phyloP scores from a whole-genome alignment of 2,113 vertebrate genomes.

The Centropristis striata region DNA sequence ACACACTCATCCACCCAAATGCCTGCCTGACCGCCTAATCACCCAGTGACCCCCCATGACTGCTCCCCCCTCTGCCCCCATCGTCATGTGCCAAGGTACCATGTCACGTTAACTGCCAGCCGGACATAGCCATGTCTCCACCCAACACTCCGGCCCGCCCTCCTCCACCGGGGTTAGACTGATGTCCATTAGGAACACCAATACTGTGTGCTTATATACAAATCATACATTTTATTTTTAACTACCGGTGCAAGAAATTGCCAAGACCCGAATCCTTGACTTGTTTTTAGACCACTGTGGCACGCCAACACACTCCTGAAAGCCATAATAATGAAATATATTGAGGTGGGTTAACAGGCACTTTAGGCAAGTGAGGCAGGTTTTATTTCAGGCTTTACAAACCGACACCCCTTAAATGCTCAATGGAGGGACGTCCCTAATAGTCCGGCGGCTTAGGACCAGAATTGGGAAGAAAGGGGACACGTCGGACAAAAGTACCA shows the following conservation, averaged over 20 bases:
- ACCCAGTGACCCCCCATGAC: conserved; percentile 50
- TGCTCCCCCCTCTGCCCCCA: conserved; percentile 60
- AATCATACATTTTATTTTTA: conserved; percentile 29
- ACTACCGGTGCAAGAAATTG: conserved; percentile 3
- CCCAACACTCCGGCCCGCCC: conserved; percentile 69
- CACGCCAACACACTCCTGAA: conserved; percentile 45
- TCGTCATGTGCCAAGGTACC: conserved; percentile 86
- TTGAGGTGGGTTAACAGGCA: conserved; percentile 28
- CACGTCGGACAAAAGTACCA: too few relatives aligned
- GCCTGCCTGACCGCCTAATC: conserved; percentile 56
- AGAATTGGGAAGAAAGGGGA: too few relatives aligned
- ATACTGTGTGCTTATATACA: background rate
- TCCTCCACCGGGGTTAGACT: conserved; percentile 70
- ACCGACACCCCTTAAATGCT: background rate
- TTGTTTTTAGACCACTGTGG: conserved; percentile 26
- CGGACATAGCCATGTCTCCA: conserved; percentile 57
- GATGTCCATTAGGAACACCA: conserved; percentile 10
- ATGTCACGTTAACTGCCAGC: conserved; percentile 86
- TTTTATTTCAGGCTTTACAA: conserved; percentile 14
- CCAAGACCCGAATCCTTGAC: background rate
- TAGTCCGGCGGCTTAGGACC: too few relatives aligned
- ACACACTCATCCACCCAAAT: conserved; percentile 29
- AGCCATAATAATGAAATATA: conserved; percentile 67
- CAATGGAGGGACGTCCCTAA: background rate
- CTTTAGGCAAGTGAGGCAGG: conserved; percentile 3